Evolutionary conservation across 2,113 vertebrate genomes (phyloP), one percentile per base, ranked within the genome.

Genomic region (Bos taurus): DNA sequence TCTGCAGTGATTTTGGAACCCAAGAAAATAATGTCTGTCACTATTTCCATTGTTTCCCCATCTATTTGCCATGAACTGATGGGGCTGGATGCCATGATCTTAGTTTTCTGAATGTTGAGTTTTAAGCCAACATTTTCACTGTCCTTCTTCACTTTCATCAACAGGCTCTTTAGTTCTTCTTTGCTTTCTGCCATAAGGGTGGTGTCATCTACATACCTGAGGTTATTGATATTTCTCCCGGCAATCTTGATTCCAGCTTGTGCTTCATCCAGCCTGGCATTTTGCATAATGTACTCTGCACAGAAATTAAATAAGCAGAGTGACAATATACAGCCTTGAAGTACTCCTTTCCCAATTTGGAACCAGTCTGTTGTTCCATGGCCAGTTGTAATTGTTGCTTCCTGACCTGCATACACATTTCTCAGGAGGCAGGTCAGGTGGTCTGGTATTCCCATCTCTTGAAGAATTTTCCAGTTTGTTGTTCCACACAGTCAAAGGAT

Each of bases 211-310:
- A 10, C n/a, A 36, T 36, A 11, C 4, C 64, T 21, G 33, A 71
- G n/a, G 33, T 36, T 67, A 11, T 21, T 36, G 17, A 71, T 71
- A 11, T 36, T 21, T 36, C n/a, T 36, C n/a, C 17, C 0, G 0
- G 8, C 8, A 67, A 21, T 21, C 64, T 36, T 71, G n/a, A 36
- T 71, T 67, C 64, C 64, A 71, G 64, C 64, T 36, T 71, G 64
- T 71, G 64, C 64, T 71, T 71, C 17, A 11, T 71, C n/a, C 64
- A 71, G n/a, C 64, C n/a, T 36, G n/a, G n/a, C 64, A 21, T 36
- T 71, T 71, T 0, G 0, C 64, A 3, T 21, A 21, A 71, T 71
- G n/a, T 71, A 21, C 17, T 71, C 17, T 36, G 40, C 17, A 36
- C 9, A 21, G 21, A 36, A 64, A 17, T n/a, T 64, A 64, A 67